Base-by-base conservation (phyloP, 1,140 invertebrate species). In the Paraescarpia echinospica region DNA sequence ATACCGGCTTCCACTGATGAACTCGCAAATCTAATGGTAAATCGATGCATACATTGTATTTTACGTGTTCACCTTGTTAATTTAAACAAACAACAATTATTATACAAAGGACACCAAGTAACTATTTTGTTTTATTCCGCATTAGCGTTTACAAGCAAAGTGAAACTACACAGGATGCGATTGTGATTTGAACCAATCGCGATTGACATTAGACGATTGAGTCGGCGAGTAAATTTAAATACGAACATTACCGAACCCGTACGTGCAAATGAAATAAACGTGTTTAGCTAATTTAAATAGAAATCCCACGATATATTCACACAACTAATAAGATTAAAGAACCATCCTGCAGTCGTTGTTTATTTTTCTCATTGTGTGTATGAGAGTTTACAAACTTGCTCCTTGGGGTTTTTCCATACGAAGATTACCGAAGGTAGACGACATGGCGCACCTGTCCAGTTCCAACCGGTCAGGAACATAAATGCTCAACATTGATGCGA, bases 371-470 rank as follows among this genome's bases (percentile, higher is more conserved):
- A 77, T 77, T 77, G 59, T 77, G 14, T 22, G 59, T 4, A 77
- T 31, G 59, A 77, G 59, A 77, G 59, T 77, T 77, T 77, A 31
- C 59, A 77, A 77, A 77, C 59, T 77, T 77, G 59, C 59, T 77
- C 59, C 59, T 77, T 90, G 89, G 92, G 92, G 88, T 92, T 92
- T 93, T 93, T 92, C 92, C 91, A 90, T 48, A 90, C 95, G 94
- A 93, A 93, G 90, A 92, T 92, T 41, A 92, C 91, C 90, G 41
- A 93, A 93, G 35, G 90, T 48, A 33, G 91, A 94, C 94, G 93
- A 94, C 93, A 95, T 95, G 95, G 95, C 95, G 95, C 94, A 93
- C 94, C 93, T 94, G 94, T 95, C 95, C 95, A 95, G 95, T 96
- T 96, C 94, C 94, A 96, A 96, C 95, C 95, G 95, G 95, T 96